Base-by-base conservation (phyloP, 2,113 vertebrate species). In the Puntigrus tetrazona region DNA sequence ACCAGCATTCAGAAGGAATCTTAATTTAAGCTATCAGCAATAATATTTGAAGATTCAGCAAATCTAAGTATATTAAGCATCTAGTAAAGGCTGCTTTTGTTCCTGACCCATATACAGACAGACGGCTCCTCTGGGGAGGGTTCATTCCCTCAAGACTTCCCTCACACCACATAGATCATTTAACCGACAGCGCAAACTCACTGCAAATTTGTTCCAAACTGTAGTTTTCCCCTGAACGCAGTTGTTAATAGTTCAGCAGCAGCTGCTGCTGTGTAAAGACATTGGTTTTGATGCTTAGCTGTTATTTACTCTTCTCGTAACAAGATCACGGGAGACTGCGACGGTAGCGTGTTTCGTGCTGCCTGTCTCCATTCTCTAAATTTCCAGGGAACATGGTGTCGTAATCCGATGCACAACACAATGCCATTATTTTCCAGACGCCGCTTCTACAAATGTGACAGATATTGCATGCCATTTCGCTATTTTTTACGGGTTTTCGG, bases 21-120 rank as follows among this genome's bases (percentile, higher is more conserved):
- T 36, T 31, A 18, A 65, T 65, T 65, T 65, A 65, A 65, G 29
- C 61, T 20, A 38, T 69, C 65, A 22, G 34, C 65, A 36, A 36
- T 36, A 5, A 36, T 69, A 69, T 69, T 9, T 50, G n/a, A 31
- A 75, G 25, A 50, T 29, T 75, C 43, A 75, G 27, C 25, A 75
- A 20, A 31, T 29, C 7, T n/a, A 25, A 78, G 31, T 9, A 38
- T 7, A 78, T 59, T 59, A 78, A n/a, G 43, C 45, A 52, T 20
- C 43, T 52, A 31, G 22, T 41, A 78, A 36, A 36, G 29, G 41
- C n/a, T 61, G 14, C 13, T 76, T n/a, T 11, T 29, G n/a, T 50
- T 50, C n/a, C 18, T 84, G 83, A 78, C 61, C 74, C 75, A 84
- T 38, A 84, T 84, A 55, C 47, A 78, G 61, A 65, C 61, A 70